A percentile compares a stretch with the other conserved stretches of the same genome.
These are phyloP conservation scores for Portunus trituberculatus DNA, from an alignment of 1,140 invertebrate species.

Conservation along the genomic window DNA sequence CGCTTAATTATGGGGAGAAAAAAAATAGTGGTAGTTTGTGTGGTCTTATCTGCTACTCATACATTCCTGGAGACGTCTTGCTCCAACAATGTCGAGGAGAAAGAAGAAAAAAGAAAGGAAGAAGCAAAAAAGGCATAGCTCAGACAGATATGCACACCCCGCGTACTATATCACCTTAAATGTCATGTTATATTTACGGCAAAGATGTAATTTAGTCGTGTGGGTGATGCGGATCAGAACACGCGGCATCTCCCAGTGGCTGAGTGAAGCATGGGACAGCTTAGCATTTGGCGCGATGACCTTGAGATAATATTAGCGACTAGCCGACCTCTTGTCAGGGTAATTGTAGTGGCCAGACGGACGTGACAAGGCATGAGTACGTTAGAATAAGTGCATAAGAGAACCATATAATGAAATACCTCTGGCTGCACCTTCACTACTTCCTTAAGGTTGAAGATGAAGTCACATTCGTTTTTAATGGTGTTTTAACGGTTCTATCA, in stretches of 20 bases:
- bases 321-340: too few relatives aligned
- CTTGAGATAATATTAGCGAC: background rate
- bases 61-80: background rate
- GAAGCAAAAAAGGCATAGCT: too few relatives aligned
- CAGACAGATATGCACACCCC: background rate
- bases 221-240: background rate
- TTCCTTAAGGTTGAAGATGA: too few relatives aligned
- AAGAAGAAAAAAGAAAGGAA: background rate
- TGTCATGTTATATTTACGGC: background rate
- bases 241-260: background rate
- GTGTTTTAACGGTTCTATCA: too few relatives aligned
- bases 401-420: too few relatives aligned
- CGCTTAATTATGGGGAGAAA: background rate
- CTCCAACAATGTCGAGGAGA: background rate
- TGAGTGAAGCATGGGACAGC: background rate
- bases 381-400: too few relatives aligned
- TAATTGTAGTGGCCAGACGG: too few relatives aligned
- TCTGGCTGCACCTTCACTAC: too few relatives aligned
- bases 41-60: background rate
- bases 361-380: too few relatives aligned
- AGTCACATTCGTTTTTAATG: too few relatives aligned
- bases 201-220: background rate
- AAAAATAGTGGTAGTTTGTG: background rate
- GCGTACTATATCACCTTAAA: background rate
- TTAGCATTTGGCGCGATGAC: background rate